phyloP scores from a whole-genome alignment of 2,888 invertebrate species.

The Dione vanillae region DNA sequence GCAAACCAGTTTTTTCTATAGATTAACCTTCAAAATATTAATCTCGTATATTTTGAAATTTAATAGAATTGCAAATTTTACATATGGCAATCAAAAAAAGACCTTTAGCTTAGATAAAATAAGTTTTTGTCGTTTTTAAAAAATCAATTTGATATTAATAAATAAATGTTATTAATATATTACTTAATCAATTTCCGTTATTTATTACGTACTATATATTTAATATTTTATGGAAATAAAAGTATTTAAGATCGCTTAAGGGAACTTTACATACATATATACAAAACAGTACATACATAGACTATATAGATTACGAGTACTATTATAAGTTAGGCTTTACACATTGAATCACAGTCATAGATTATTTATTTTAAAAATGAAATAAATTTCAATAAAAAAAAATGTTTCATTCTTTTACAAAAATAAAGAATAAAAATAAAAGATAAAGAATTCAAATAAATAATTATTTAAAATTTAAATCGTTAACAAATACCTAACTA shows the following conservation, averaged over 20 bases:
- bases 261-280: neutral
- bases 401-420: no score
- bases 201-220: neutral
- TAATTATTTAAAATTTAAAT: neutral
- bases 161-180: neutral
- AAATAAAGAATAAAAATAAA: neutral
- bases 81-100: neutral
- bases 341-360: no score
- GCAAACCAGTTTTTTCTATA: constrained; percentile 6
- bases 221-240: neutral
- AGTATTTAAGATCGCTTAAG: neutral
- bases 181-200: neutral
- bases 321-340: no score
- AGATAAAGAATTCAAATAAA: neutral
- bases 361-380: no score
- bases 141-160: neutral
- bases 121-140: neutral
- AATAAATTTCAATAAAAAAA: no score
- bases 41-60: constrained; percentile 17
- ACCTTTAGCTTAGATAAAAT: neutral
- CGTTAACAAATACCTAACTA: neutral
- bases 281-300: no score
- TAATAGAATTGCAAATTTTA: neutral
- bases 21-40: constrained; percentile 23
- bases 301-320: no score